These are phyloP conservation scores for Psittacus erithacus DNA, from an alignment of 2,113 vertebrate species.

Conservation along the genomic window DNA sequence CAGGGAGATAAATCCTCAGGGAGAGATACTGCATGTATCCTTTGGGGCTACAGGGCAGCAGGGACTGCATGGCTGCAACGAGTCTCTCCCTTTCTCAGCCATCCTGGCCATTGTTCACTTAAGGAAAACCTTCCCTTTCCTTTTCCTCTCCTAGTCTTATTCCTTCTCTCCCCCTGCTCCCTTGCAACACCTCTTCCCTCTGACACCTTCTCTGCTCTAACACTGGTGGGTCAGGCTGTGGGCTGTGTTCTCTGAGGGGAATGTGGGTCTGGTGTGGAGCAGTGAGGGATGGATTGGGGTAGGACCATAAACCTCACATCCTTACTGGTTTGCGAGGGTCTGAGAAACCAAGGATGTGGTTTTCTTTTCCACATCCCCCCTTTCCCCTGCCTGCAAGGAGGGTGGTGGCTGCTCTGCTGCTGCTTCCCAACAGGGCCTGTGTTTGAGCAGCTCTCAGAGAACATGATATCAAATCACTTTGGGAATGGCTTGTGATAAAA, in stretches of 20 bases:
- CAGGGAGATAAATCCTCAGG: background rate
- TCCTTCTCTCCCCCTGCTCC: background rate
- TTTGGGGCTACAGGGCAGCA: background rate
- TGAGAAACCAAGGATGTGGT: background rate
- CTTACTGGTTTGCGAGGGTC: background rate
- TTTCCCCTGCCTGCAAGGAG: background rate
- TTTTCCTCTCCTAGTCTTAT: background rate
- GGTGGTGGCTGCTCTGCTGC: background rate
- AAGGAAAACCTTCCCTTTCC: background rate
- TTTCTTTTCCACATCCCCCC: background rate
- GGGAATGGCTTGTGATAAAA: conserved; percentile 24
- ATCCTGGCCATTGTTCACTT: rapidly evolving
- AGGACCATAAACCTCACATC: background rate
- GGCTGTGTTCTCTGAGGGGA: background rate
- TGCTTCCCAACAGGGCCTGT: background rate
- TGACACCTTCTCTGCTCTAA: background rate
- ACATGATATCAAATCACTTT: background rate
- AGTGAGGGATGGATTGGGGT: background rate
- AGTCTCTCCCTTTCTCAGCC: background rate
- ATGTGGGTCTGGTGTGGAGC: background rate
- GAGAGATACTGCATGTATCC: rapidly evolving
- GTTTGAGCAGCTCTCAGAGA: background rate
- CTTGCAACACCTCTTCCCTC: background rate
- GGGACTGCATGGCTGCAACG: rapidly evolving
- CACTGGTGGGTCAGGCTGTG: background rate